These are phyloP conservation scores for Hirtodrosophila duncani DNA, from an alignment of 2,888 invertebrate genomes.

Conservation along the genomic window DNA sequence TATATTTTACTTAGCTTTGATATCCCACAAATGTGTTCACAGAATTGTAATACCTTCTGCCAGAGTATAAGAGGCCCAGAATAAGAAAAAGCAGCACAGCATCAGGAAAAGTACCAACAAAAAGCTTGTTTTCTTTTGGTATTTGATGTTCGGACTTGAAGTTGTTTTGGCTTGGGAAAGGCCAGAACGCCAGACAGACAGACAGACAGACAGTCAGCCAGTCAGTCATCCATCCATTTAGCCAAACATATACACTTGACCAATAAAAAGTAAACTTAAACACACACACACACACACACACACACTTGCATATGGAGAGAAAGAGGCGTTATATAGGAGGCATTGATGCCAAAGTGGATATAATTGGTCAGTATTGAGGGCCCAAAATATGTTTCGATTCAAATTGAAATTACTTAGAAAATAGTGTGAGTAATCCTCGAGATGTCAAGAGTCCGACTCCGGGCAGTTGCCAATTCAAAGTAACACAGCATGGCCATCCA, in stretches of 20 bases:
- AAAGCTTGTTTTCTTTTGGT: conserved; percentile 10
- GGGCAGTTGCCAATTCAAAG: conserved; percentile 59
- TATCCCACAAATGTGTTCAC: too few species aligned
- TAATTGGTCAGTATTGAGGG: conserved; percentile 69
- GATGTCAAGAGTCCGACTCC: conserved; percentile 13
- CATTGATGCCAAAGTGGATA: conserved; percentile 56
- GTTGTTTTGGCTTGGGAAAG: conserved; percentile 42
- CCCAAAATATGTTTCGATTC: conserved; percentile 40
- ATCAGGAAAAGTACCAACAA: conserved; percentile 36
- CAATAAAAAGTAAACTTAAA: conserved; percentile 53
- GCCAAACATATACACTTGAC: conserved; percentile 60
- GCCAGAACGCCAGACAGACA: conserved; percentile 30
- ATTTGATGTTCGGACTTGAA: conserved; percentile 36
- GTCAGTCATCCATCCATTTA: conserved; percentile 9
- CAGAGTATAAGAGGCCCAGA: conserved; percentile 6
- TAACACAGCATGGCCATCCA: conserved; percentile 53
- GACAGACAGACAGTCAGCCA: conserved; percentile 2
- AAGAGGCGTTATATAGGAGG: conserved; percentile 11
- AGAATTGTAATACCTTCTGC: too few species aligned
- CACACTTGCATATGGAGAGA: not conserved
- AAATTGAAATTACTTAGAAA: conserved; percentile 10
- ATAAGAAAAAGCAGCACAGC: conserved; percentile 20
- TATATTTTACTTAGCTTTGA: too few species aligned
- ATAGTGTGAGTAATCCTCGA: conserved; percentile 1
- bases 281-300: conserved; percentile 2